These are phyloP conservation scores for Ophioninae sp. DNA, from an alignment of 2,888 invertebrate species.

Conservation along the genomic window DNA sequence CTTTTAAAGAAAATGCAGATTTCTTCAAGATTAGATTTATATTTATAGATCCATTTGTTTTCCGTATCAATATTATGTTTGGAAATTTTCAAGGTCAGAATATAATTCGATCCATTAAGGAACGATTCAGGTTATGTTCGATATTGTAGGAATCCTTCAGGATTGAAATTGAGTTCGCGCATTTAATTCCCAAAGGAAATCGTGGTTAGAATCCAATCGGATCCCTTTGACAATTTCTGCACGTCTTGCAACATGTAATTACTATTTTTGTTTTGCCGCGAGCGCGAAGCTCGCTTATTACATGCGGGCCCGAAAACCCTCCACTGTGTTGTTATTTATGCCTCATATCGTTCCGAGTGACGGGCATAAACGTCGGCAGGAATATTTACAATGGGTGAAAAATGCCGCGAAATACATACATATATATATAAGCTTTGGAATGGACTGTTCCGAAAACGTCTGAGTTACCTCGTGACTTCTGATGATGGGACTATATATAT, in stretches of 20 bases:
- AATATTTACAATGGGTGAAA: slow-evolving; percentile 72
- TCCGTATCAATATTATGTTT: background rate
- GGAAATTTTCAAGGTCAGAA: background rate
- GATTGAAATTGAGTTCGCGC: background rate
- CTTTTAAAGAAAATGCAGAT: too few relatives aligned
- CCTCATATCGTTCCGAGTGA: slow-evolving; percentile 77
- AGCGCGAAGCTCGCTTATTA: too few relatives aligned
- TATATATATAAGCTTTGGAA: background rate
- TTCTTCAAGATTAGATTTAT: too few relatives aligned
- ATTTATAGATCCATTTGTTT: too few relatives aligned
- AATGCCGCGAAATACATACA: slow-evolving; percentile 32
- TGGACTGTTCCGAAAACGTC: slow-evolving; percentile 60
- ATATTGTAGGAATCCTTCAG: background rate
- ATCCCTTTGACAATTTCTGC: background rate
- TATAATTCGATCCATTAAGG: background rate
- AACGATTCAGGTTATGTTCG: background rate
- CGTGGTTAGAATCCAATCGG: background rate
- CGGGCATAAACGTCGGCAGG: slow-evolving; percentile 77
- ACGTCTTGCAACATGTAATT: background rate
- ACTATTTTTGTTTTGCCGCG: background rate
- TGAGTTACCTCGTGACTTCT: slow-evolving; percentile 57
- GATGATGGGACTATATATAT: slow-evolving; percentile 38
- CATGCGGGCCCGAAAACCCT: background rate
- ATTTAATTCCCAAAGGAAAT: background rate
- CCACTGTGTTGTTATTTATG: slow-evolving; percentile 75